Conservation (phyloP, 1,140 invertebrate genomes). For the Ectropis grisescens region DNA sequence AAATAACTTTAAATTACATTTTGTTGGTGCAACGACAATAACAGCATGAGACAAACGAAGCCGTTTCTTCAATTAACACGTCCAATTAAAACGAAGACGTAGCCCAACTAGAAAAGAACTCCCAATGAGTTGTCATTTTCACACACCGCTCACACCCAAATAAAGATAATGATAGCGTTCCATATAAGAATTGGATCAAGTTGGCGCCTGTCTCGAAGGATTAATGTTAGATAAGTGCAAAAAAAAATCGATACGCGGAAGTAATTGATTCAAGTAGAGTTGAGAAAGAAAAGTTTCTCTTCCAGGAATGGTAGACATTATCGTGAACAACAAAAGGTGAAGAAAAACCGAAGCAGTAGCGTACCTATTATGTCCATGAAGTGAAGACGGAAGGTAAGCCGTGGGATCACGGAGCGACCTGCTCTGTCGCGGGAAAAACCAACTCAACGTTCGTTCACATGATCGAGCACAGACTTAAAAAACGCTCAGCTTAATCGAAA, state of each 20-base stretch:
- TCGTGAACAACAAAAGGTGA: slow-evolving; percentile 43
- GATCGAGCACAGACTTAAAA: slow-evolving; percentile 5
- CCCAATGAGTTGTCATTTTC: slow-evolving; percentile 1
- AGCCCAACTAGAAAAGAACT: neutral
- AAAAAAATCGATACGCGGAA: slow-evolving; percentile 53
- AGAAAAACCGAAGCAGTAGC: slow-evolving; percentile 51
- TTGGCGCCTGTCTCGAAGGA: slow-evolving; percentile 28
- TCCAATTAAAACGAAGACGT: too few species aligned
- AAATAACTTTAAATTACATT: too few species aligned
- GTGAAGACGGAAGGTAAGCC: slow-evolving; percentile 37
- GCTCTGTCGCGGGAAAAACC: slow-evolving; percentile 47
- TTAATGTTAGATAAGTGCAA: slow-evolving; percentile 26
- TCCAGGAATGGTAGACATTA: slow-evolving; percentile 46
- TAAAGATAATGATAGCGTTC: too few species aligned
- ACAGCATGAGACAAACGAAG: too few species aligned
- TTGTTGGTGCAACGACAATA: too few species aligned
- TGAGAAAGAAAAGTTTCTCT: slow-evolving; percentile 46
- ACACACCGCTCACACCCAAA: too few species aligned
- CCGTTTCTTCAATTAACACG: too few species aligned
- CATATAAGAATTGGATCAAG: slow-evolving; percentile 34
- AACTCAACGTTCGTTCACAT: slow-evolving; percentile 39
- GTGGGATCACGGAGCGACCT: slow-evolving; percentile 42
- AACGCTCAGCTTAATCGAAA: too few species aligned
- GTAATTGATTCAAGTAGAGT: slow-evolving; percentile 39
- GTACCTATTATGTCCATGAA: slow-evolving; percentile 48